Percentiles rank a stretch among this genome's conserved stretches.
These are phyloP conservation scores for Salvelinus alpinus DNA, from an alignment of 2,113 vertebrate species.

Conservation along the genomic window DNA sequence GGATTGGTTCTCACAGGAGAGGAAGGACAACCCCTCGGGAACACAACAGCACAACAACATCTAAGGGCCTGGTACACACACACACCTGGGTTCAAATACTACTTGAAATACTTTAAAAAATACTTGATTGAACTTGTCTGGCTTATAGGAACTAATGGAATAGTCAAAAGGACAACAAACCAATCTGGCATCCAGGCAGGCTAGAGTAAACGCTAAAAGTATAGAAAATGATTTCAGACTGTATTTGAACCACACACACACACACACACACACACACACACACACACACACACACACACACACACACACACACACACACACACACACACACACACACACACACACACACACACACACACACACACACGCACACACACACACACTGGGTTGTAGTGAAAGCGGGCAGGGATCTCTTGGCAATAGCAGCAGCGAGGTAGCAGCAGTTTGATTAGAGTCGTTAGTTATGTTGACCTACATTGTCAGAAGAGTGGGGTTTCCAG, in stretches of 20 bases:
- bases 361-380: background rate
- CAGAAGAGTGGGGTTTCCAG: constrained; percentile 86
- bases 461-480: constrained; percentile 82
- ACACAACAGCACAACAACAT: background rate
- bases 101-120: too few species aligned
- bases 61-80: too few species aligned
- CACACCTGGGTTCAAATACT: too few species aligned
- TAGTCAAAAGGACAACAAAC: too few species aligned
- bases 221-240: too few species aligned
- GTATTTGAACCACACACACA: too few species aligned
- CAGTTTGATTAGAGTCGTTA: background rate
- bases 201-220: too few species aligned
- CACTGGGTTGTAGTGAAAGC: background rate
- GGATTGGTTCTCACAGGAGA: background rate
- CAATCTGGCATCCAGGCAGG: too few species aligned
- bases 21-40: background rate
- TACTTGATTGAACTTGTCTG: too few species aligned
- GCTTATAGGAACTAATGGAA: too few species aligned
- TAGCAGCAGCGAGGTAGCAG: background rate
- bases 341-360: background rate
- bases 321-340: too few species aligned
- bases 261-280: background rate
- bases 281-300: too few species aligned
- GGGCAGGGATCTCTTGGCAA: background rate
- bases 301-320: background rate